A percentile compares a stretch with the other conserved stretches of the same genome.
These are phyloP conservation scores for Drosophila baimaii DNA, from an alignment of 1,140 invertebrate species.

Conservation along the genomic window DNA sequence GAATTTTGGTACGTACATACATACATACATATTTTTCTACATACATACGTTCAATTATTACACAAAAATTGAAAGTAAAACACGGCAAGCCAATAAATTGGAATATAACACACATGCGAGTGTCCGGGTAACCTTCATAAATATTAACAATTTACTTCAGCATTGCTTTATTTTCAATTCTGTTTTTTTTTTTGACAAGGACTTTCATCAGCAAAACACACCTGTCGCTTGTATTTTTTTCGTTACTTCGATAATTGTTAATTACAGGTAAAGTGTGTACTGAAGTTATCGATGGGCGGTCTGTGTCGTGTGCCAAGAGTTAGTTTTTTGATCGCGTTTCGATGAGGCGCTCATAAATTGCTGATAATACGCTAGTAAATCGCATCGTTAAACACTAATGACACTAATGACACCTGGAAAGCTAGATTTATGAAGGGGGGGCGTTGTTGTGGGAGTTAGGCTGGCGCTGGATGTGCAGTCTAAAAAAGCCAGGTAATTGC, in stretches of 20 bases:
- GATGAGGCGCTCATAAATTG: conserved; percentile 42
- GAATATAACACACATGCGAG: conserved; percentile 36
- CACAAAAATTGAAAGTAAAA: conserved; percentile 69
- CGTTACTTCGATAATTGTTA: conserved; percentile 25
- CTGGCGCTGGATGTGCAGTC: conserved; percentile 12
- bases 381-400: conserved; percentile 72
- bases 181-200: conserved; percentile 22
- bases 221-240: conserved; percentile 28
- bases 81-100: conserved; percentile 45
- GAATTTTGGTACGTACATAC: conserved; percentile 2
- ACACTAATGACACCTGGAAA: conserved; percentile 53
- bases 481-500: conserved; percentile 19
- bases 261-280: conserved; percentile 19
- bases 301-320: conserved; percentile 14
- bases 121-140: conserved; percentile 64
- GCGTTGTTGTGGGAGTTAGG: conserved; percentile 8
- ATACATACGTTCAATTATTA: conserved; percentile 27
- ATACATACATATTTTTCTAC: neutral
- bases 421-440: conserved; percentile 10
- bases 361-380: conserved; percentile 61
- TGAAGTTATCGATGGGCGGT: conserved; percentile 11
- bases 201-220: conserved; percentile 46
- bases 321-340: conserved; percentile 24
- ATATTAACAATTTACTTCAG: conserved; percentile 62
- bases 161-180: conserved; percentile 16